These are phyloP conservation scores for Phataginus tricuspis DNA, from an alignment of 2,797 vertebrate genomes.

Conservation along the genomic window DNA sequence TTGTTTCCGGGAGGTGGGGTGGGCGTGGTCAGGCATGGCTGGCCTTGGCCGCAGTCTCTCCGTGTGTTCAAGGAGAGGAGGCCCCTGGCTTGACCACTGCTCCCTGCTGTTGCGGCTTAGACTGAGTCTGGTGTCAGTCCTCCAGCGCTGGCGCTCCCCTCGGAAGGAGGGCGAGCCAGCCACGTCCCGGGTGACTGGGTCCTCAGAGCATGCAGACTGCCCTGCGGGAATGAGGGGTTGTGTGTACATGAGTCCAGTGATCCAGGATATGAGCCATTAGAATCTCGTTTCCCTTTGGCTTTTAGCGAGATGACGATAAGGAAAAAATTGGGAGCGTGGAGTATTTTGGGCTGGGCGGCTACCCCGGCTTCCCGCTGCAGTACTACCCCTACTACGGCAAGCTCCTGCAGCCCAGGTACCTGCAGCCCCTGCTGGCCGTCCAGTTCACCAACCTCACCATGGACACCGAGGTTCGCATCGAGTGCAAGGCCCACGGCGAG, in stretches of 20 bases:
- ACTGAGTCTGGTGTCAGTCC: too few species aligned
- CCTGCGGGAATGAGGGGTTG: background rate
- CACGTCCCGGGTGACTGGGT: too few species aligned
- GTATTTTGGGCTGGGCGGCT: constrained; percentile 89
- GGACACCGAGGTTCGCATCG: constrained; percentile 91
- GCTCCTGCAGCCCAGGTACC: constrained; percentile 92
- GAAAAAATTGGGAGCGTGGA: constrained; percentile 87
- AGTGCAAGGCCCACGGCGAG: constrained; percentile 93
- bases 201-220: too few species aligned
- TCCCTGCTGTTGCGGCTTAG: too few species aligned
- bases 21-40: background rate
- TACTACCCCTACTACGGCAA: constrained; percentile 99
- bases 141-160: too few species aligned
- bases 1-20: background rate
- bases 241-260: background rate
- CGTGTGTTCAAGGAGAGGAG: background rate
- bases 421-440: constrained; percentile 96
- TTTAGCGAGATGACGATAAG: constrained; percentile 91
- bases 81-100: too few species aligned
- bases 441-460: constrained; percentile 94
- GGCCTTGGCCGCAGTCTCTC: background rate
- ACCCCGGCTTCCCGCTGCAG: constrained; percentile 93
- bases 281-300: background rate
- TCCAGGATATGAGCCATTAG: background rate
- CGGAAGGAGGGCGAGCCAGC: too few species aligned